Conservation (phyloP, 2,888 invertebrate species). For the Opisthograptis luteolata region DNA sequence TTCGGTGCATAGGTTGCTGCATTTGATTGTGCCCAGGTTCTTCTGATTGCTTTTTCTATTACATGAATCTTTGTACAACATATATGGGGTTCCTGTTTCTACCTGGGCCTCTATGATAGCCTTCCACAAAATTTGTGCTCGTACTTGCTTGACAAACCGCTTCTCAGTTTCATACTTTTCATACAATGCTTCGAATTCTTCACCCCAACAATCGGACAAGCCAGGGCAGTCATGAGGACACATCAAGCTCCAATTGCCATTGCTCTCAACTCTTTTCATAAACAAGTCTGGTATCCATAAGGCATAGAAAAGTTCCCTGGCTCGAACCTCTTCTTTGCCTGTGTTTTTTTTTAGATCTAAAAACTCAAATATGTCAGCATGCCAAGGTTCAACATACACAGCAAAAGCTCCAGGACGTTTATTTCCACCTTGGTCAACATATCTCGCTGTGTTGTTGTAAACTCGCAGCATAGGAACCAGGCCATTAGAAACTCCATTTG, state of each 20-base stretch:
- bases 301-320: slow-evolving; percentile 98
- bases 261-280: slow-evolving; percentile 95
- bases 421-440: slow-evolving; percentile 99
- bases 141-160: slow-evolving; percentile 86
- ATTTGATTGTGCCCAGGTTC: slow-evolving; percentile 98
- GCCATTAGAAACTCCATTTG: slow-evolving; percentile 97
- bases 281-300: slow-evolving; percentile 99
- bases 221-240: slow-evolving; percentile 97
- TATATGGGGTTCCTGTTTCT: slow-evolving; percentile 99
- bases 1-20: slow-evolving; percentile 99
- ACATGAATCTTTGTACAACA: slow-evolving; percentile 98
- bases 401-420: slow-evolving; percentile 99
- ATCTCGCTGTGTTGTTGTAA: slow-evolving; percentile 97
- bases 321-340: slow-evolving; percentile 96
- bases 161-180: slow-evolving; percentile 93
- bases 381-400: slow-evolving; percentile 99
- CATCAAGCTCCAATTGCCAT: slow-evolving; percentile 97
- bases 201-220: slow-evolving; percentile 96
- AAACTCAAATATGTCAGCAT: slow-evolving; percentile 98
- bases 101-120: slow-evolving; percentile 97
- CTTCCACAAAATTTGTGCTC: slow-evolving; percentile 96
- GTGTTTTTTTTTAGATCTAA: slow-evolving; percentile 97
- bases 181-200: slow-evolving; percentile 96
- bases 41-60: slow-evolving; percentile 99
- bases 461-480: slow-evolving; percentile 98